Evolutionary conservation across 53 echinoderm and acorn worm species (phyloP).

Genomic region (Paracentrotus lividus): DNA sequence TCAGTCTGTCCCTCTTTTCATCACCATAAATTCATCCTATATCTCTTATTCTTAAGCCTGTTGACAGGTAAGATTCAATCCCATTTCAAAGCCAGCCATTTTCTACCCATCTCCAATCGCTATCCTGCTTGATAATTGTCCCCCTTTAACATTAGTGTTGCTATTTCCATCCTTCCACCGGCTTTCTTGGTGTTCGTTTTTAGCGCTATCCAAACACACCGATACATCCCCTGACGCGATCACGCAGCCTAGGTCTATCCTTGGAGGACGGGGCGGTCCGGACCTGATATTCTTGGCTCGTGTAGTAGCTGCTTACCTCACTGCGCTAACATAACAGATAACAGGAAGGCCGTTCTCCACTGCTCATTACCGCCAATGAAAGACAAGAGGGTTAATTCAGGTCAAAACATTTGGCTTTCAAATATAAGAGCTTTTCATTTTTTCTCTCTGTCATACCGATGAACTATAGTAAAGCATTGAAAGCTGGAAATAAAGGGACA

Average conservation of each 20-base stretch:
- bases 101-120: neutral
- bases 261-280: neutral
- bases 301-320: constrained; percentile 49
- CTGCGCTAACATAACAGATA: constrained; percentile 67
- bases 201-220: constrained; percentile 49
- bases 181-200: neutral
- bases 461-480: neutral
- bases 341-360: constrained; percentile 50
- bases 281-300: constrained; percentile 34
- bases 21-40: neutral
- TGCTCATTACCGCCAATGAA: constrained; percentile 60
- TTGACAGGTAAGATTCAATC: neutral
- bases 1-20: neutral
- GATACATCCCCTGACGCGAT: constrained; percentile 36
- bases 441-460: neutral
- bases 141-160: constrained; percentile 25
- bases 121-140: neutral
- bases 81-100: neutral
- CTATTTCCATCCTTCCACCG: constrained; percentile 34
- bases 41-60: neutral
- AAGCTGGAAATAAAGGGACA: neutral
- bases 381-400: constrained; percentile 55
- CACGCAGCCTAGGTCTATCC: neutral
- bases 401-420: constrained; percentile 57
- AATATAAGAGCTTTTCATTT: constrained; percentile 38